Percentiles rank a stretch among this genome's conserved stretches.
Evolutionary conservation across 2,113 vertebrate genomes (phyloP).

Genomic region (Maccullochella peelii): DNA sequence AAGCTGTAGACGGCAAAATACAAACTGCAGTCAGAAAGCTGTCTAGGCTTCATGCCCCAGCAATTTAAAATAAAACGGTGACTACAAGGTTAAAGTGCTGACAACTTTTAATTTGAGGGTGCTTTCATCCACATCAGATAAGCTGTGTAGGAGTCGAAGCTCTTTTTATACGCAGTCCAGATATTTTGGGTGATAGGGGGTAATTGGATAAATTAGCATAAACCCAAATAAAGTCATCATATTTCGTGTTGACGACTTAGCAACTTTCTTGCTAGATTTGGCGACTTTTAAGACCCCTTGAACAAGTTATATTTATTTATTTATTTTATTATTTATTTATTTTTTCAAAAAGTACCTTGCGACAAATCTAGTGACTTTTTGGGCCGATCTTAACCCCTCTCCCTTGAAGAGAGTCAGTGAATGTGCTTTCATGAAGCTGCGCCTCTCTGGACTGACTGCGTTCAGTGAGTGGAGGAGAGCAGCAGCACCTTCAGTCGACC

Average conservation of each 20-base stretch:
- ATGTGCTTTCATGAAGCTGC: background rate
- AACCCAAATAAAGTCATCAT: background rate
- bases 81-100: conserved; percentile 2
- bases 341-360: too few relatives aligned
- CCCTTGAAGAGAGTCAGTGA: background rate
- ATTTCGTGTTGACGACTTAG: background rate
- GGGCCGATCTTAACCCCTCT: background rate
- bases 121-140: background rate
- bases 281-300: background rate
- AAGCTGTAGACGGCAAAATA: background rate
- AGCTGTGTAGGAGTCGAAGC: background rate
- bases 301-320: too few relatives aligned
- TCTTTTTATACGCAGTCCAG: background rate
- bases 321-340: too few relatives aligned
- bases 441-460: background rate
- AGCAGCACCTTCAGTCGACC: background rate
- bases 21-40: background rate
- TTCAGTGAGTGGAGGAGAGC: background rate
- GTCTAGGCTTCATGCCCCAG: background rate
- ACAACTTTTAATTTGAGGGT: conserved; percentile 12
- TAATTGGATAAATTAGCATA: background rate
- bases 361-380: too few relatives aligned
- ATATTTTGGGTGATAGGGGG: background rate
- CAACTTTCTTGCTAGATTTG: background rate
- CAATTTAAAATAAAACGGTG: background rate